Base-by-base conservation (phyloP, 2,113 vertebrate species). In the Tautogolabrus adspersus region DNA sequence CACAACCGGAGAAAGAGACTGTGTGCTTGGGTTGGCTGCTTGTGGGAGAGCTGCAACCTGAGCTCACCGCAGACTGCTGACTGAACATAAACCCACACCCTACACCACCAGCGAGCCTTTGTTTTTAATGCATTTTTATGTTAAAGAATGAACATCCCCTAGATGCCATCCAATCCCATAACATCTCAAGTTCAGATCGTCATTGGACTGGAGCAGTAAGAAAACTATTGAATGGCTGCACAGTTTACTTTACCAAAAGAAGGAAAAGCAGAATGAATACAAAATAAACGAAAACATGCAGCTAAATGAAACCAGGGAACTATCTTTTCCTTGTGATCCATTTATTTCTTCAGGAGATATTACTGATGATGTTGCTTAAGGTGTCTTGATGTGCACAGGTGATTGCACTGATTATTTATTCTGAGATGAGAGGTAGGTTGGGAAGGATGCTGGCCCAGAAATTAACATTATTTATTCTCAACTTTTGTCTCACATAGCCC, bases 371-470 rank as follows among this genome's bases (percentile, higher is more conserved):
- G 5, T 47, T 59, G 16, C 8, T 21, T 40, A 1, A 26, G 15
- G 42, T 44, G 2, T 26, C n/a, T 6, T 7, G 19, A 3, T 37
- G 5, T 16, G 57, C 12, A 26, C 26, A 37, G 26, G 12, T 38
- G n/a, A 21, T 4, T n/a, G 23, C 30, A 70, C 3, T n/a, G 42
- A 5, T 21, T 58, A 12, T 70, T 87, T 72, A 84, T 67, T 87
- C 68, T 16, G 40, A 68, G 23, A 10, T 3, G 3, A 5, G 2
- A 11, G 90, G 84, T 7, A 94, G 81, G 54, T 10, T 80, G 19
- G 77, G 86, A 8, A 93, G 88, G 70, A 89, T 21, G 6, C 30
- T 49, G 26, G 85, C 73, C 97, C 97, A 99, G 92, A 93, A 97
- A 11, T 80, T 64, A 42, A 97, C 91, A 0, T 66, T 94, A 7